Evolutionary conservation across 2,113 vertebrate genomes (phyloP), one percentile per base, ranked within the genome.

Genomic region (Gambusia affinis): DNA sequence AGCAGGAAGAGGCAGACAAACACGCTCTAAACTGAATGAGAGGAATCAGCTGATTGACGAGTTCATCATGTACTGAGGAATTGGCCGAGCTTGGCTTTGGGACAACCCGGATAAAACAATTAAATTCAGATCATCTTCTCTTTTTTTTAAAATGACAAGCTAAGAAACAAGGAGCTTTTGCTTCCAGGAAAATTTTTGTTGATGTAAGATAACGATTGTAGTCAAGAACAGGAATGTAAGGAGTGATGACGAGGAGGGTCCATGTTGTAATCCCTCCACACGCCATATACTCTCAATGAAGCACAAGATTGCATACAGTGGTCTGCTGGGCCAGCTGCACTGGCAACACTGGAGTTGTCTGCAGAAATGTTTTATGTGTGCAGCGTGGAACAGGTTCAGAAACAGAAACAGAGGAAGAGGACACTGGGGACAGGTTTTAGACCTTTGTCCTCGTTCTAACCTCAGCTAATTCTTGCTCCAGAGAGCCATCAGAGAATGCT

Each of bases 271-370:
- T 92, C 83, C 82, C 42, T 70, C 76, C 80, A 86, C 80, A 86
- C 70, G 79, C 75, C 75, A 68, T 82, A 78, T 73, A 85, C 68
- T 87, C 75, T 68, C 85, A 89, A 75, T 87, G 76, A 89, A 79
- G 86, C 88, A 72, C 77, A 39, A 81, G 70, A 78, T n/a, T 0
- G 22, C 2, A 19, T 81, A 92, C 90, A 90, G 90, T 75, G 83
- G 79, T 44, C 81, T 78, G 87, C 79, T 91, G 82, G 92, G 79
- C 81, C 61, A 47, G 8, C 76, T 86, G 79, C 79, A 82, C 14
- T 87, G 82, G 84, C 79, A 82, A 57, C 51, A 57, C 17, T 62
- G 30, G 66, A 33, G 61, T 60, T 74, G 66, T 73, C 60, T 83
- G 72, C 35, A 60, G 24, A 68, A 8, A 3, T 27, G 28, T 28